A percentile compares a stretch with the other conserved stretches of the same genome.
phyloP scores from a whole-genome alignment of 2,888 invertebrate species.

The Ophonus ardosiacus region DNA sequence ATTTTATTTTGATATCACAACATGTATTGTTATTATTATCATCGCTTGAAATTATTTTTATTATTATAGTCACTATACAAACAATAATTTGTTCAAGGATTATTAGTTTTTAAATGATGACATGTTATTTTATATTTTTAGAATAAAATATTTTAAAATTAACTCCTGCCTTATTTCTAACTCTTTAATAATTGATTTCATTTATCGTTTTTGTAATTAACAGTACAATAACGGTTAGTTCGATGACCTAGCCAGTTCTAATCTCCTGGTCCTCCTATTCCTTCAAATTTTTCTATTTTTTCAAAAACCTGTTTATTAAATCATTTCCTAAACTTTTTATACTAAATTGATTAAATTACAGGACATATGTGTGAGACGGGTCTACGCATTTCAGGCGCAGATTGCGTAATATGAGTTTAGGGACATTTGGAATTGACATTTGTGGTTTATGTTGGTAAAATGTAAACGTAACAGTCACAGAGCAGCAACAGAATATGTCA shows the following conservation, averaged over 20 bases:
- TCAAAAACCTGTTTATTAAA: slow-evolving; percentile 36
- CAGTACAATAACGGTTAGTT: slow-evolving; percentile 35
- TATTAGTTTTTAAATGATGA: slow-evolving; percentile 46
- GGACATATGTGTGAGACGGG: background rate
- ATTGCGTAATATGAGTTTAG: slow-evolving; percentile 42
- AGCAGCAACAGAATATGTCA: slow-evolving; percentile 61
- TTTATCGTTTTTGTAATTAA: slow-evolving; percentile 39
- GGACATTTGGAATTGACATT: slow-evolving; percentile 46
- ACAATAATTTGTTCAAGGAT: slow-evolving; percentile 36
- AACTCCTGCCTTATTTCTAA: background rate
- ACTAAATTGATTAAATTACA: background rate
- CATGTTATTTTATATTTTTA: slow-evolving; percentile 38
- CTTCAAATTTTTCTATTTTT: slow-evolving; percentile 44
- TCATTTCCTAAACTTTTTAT: slow-evolving; percentile 18
- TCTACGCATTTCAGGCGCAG: slow-evolving; percentile 2
- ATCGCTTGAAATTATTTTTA: slow-evolving; percentile 50
- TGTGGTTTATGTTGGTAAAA: slow-evolving; percentile 35
- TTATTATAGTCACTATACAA: slow-evolving; percentile 3
- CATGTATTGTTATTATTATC: slow-evolving; percentile 26
- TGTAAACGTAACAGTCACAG: slow-evolving; percentile 47
- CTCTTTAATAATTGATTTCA: slow-evolving; percentile 1
- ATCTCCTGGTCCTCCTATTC: slow-evolving; percentile 51
- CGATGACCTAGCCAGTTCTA: slow-evolving; percentile 53
- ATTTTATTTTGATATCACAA: slow-evolving; percentile 35
- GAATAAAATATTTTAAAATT: slow-evolving; percentile 17